These are phyloP conservation scores for Siniperca obscura DNA, from an alignment of 2,797 vertebrate genomes.

Conservation along the genomic window DNA sequence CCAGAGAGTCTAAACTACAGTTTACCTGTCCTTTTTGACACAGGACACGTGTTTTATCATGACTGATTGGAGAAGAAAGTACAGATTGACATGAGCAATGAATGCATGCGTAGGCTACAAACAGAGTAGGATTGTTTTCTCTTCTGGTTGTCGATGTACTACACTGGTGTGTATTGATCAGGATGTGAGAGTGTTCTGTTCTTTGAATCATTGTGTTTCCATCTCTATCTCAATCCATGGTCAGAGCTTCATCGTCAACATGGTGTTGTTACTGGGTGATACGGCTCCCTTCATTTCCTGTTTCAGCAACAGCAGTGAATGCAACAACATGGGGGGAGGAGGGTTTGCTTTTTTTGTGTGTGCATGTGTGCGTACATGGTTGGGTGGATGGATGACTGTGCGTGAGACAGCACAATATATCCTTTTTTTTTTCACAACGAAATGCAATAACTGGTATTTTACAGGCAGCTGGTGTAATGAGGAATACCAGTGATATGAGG, in stretches of 20 bases:
- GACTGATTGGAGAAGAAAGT: conserved; percentile 52
- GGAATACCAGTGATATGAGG: conserved; percentile 25
- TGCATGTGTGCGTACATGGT: background rate
- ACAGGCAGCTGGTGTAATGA: conserved; percentile 45
- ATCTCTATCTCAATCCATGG: conserved; percentile 53
- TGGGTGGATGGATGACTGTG: conserved; percentile 31
- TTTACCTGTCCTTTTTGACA: background rate
- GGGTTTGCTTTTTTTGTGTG: background rate
- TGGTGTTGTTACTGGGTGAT: conserved; percentile 76
- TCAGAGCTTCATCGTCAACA: conserved; percentile 69
- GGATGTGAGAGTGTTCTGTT: conserved; percentile 56
- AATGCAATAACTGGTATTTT: conserved; percentile 57
- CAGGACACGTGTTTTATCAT: background rate
- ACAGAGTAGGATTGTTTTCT: conserved; percentile 64
- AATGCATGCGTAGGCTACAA: conserved; percentile 63
- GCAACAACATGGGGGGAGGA: conserved; percentile 27
- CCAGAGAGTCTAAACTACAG: background rate
- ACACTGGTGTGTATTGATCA: conserved; percentile 68
- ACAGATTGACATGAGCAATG: conserved; percentile 45
- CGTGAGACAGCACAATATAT: conserved; percentile 50
- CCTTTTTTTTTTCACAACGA: conserved; percentile 56
- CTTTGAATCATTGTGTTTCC: conserved; percentile 70
- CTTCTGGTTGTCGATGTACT: conserved; percentile 51
- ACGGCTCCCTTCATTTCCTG: conserved; percentile 80
- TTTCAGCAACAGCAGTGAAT: conserved; percentile 50